These are phyloP conservation scores for Cephalotes varians DNA, from an alignment of 2,888 invertebrate genomes.

Conservation along the genomic window DNA sequence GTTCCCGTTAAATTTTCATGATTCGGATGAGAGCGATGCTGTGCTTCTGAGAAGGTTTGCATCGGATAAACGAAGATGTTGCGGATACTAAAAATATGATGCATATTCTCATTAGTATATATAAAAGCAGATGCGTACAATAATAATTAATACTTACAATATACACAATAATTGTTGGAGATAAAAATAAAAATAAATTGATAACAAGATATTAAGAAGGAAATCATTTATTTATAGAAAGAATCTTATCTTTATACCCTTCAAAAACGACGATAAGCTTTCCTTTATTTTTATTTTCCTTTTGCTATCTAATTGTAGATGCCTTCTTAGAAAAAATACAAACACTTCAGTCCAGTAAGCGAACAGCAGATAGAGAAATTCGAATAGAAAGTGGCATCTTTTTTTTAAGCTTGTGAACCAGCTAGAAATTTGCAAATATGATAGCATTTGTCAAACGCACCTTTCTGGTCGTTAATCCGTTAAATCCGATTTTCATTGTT, in stretches of 20 bases:
- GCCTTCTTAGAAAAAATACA: background rate
- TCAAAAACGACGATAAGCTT: background rate
- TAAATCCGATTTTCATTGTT: background rate
- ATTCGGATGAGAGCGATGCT: background rate
- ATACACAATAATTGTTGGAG: background rate
- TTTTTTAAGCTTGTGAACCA: background rate
- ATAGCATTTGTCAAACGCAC: background rate
- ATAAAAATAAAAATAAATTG: background rate
- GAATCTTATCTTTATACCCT: background rate
- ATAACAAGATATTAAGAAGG: background rate
- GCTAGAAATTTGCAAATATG: background rate
- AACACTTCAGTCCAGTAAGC: background rate
- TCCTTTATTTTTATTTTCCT: background rate
- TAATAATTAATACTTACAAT: background rate
- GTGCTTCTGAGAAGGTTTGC: background rate
- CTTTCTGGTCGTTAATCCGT: background rate
- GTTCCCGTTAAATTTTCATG: constrained; percentile 30
- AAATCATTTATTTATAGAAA: background rate
- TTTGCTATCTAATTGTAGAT: background rate
- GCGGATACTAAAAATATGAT: background rate
- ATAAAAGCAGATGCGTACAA: background rate
- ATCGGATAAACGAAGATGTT: background rate
- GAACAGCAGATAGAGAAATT: background rate
- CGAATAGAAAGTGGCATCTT: background rate
- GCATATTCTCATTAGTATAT: background rate